These are phyloP conservation scores for Ptychadena robeensis DNA, from an alignment of 2,797 vertebrate genomes.

Conservation along the genomic window DNA sequence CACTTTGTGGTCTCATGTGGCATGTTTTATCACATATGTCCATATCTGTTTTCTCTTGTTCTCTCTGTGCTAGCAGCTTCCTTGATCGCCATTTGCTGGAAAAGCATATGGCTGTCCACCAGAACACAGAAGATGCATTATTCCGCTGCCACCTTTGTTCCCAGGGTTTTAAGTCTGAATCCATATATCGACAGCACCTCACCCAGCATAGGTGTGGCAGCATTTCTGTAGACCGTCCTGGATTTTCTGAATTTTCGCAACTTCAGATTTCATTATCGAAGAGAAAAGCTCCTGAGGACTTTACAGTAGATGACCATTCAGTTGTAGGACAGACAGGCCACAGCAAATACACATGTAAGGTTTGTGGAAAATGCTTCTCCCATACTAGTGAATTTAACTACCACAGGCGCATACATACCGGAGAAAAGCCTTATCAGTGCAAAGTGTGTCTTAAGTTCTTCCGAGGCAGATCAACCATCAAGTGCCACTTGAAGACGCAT, in stretches of 20 bases:
- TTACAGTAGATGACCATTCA: constrained; percentile 73
- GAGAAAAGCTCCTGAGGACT: constrained; percentile 82
- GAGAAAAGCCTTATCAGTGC: constrained; percentile 97
- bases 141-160: constrained; percentile 89
- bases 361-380: constrained; percentile 94
- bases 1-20: constrained; percentile 91
- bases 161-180: constrained; percentile 86
- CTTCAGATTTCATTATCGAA: constrained; percentile 69
- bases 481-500: constrained; percentile 97
- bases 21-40: constrained; percentile 87
- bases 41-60: constrained; percentile 88
- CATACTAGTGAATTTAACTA: constrained; percentile 98
- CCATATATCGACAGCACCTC: constrained; percentile 88
- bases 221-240: constrained; percentile 65
- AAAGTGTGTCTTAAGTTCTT: constrained; percentile 97
- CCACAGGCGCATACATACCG: constrained; percentile 94
- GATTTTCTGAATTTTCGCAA: constrained; percentile 70
- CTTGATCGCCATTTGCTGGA: constrained; percentile 80
- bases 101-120: constrained; percentile 85
- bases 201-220: constrained; percentile 81
- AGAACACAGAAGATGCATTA: constrained; percentile 75
- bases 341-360: constrained; percentile 91
- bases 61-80: constrained; percentile 87
- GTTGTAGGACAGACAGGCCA: constrained; percentile 74
- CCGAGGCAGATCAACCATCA: constrained; percentile 96